Percentiles rank a stretch among this genome's conserved stretches.
Evolutionary conservation across 1,140 invertebrate species (phyloP).

Genomic region (Caenorhabditis brenneri): DNA sequence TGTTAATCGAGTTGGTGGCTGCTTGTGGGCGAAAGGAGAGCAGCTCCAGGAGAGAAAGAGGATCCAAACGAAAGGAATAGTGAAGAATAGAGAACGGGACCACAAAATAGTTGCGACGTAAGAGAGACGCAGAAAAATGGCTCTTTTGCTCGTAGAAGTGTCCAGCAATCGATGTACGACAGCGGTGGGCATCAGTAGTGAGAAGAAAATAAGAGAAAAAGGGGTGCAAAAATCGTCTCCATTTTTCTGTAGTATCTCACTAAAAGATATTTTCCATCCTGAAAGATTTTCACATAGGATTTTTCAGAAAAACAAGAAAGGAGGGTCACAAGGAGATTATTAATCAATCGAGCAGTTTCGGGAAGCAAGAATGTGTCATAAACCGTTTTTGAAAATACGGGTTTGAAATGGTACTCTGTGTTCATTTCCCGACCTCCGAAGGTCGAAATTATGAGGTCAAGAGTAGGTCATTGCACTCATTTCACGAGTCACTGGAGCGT

Average conservation of each 20-base stretch:
- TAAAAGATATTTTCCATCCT: neutral
- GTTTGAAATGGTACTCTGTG: too few relatives aligned
- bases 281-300: neutral
- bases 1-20: constrained; percentile 38
- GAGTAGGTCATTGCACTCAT: too few relatives aligned
- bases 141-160: neutral
- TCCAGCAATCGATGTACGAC: constrained; percentile 10
- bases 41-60: neutral
- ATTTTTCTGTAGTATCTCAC: neutral
- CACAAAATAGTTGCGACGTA: neutral
- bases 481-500: too few relatives aligned
- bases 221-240: neutral
- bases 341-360: too few relatives aligned
- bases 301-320: too few relatives aligned
- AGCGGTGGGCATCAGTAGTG: neutral
- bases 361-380: too few relatives aligned
- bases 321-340: too few relatives aligned
- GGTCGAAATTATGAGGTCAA: too few relatives aligned
- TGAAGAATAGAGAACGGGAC: neutral
- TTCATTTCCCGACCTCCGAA: too few relatives aligned
- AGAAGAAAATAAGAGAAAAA: neutral
- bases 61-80: neutral
- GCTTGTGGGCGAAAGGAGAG: constrained; percentile 26
- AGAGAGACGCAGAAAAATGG: neutral
- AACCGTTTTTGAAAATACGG: too few relatives aligned